Evolutionary conservation across 2,113 vertebrate genomes (phyloP), one percentile per base, ranked within the genome.

Genomic region (Crypturellus undulatus): DNA sequence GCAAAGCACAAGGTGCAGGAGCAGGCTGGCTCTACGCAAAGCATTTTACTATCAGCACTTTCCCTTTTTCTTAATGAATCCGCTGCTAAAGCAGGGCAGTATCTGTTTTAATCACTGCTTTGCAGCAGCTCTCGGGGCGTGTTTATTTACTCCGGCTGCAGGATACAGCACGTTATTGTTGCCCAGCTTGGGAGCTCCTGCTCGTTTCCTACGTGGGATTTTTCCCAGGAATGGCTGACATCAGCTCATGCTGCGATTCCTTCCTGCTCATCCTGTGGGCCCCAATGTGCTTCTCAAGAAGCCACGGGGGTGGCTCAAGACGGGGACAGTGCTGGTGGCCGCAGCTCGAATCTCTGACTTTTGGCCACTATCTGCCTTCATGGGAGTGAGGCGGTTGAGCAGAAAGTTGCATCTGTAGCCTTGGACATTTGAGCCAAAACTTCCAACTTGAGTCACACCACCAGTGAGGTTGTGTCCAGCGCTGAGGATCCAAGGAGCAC

Each of bases 391-490:
- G 15, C 12, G 2, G n/a, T 30, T 20, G 22, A 71, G 65, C 28
- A 92, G 58, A 82, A 89, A 69, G 79, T 70, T 59, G 13, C 34
- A 1, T 26, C 32, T 64, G 71, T 36, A 28, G 79, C 32, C 0
- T 0, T 0, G 7, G 59, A 52, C 10, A 79, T 49, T 0, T 0
- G 28, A 73, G 45, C 30, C 1, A 0, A 0, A 6, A 49, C n/a
- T 32, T 82, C 30, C 32, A 51, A 59, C 12, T 51, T 59, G 59
- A 40, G 36, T 81, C 65, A 32, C 42, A 40, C 47, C 80, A 38
- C 10, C 65, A 67, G 22, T 47, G 52, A 56, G 3, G 2, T 7
- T 1, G 30, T 3, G 8, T 30, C n/a, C 72, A 68, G 36, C 47
- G 62, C 43, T 49, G n/a, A 79, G 79, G 30, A 60, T 34, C 38